A percentile compares a stretch with the other conserved stretches of the same genome.
phyloP scores from a whole-genome alignment of 2,888 invertebrate genomes.

The Cheiracanthium punctorium region DNA sequence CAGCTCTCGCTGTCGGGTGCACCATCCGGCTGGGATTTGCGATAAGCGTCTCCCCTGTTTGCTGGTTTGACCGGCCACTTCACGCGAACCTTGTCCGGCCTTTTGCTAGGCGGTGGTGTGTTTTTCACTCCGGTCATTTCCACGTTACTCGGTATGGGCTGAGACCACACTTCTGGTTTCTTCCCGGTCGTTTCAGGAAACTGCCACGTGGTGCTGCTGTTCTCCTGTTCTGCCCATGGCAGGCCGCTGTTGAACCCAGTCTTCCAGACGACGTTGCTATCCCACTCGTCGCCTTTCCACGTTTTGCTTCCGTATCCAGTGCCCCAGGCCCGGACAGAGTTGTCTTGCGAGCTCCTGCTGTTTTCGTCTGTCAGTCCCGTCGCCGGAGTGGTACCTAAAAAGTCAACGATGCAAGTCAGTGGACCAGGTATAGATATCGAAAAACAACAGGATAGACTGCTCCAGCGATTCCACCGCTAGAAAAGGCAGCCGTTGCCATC shows the following conservation, averaged over 20 bases:
- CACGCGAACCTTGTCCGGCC: neutral
- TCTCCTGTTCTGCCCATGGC: slow-evolving; percentile 28
- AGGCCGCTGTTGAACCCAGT: slow-evolving; percentile 32
- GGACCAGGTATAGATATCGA: too few species aligned
- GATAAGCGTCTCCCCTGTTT: neutral
- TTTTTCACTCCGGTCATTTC: neutral
- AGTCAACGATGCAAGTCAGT: too few species aligned
- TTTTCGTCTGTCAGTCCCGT: neutral
- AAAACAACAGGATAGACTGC: too few species aligned
- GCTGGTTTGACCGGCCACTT: slow-evolving; percentile 42
- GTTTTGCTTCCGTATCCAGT: slow-evolving; percentile 64
- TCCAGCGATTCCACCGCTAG: too few species aligned
- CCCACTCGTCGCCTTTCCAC: slow-evolving; percentile 59
- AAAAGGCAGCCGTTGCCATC: too few species aligned
- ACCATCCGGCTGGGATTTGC: slow-evolving; percentile 37
- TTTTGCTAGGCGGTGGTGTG: neutral
- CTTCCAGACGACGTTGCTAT: slow-evolving; percentile 64
- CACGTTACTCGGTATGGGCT: slow-evolving; percentile 29
- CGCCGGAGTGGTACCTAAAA: too few species aligned
- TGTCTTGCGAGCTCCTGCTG: neutral
- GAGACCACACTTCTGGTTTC: slow-evolving; percentile 42
- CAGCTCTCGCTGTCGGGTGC: slow-evolving; percentile 47
- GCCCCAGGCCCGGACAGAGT: slow-evolving; percentile 48
- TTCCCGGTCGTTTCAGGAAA: slow-evolving; percentile 31
- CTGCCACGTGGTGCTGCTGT: slow-evolving; percentile 38